Evolutionary conservation across 2,888 invertebrate genomes (phyloP), one percentile per base, ranked within the genome.

Genomic region (Teinopalpus imperialis): DNA sequence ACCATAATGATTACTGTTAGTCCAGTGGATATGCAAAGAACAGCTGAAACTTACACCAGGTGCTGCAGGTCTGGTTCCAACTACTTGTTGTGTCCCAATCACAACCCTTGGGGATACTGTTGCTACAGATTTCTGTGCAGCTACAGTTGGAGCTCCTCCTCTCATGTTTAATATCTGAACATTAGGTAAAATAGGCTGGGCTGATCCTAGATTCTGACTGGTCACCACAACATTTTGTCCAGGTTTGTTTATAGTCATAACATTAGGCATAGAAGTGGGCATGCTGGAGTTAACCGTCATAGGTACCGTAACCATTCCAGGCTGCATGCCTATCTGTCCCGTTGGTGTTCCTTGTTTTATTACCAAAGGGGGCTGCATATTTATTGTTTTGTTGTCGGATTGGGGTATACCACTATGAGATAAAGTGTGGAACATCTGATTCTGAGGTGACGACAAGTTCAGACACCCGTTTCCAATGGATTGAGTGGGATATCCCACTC

Each of bases 111-210:
- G 93, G 49, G 95, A 92, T 52, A 95, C 93, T 46, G 93, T 92
- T 45, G 94, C 92, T 52, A 96, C 93, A 53, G 92, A 93, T 81
- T 95, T 95, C 75, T 94, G 94, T 47, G 92, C 92, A 51, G 92
- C 90, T 59, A 93, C 90, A 13, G 69, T 62, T 32, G 94, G 93
- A 50, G 93, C 90, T 51, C 92, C 93, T 41, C 94, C 93, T 59
- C 96, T 91, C 90, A 95, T 94, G 80, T 96, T 96, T 60, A 96
- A 90, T 70, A 97, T 94, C 82, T 95, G 95, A 66, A 97, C 94
- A 83, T 94, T 95, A 43, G 94, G 93, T 55, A 94, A 80, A 47
- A 91, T 89, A 57, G 92, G 92, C 61, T 93, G 92, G 50, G 85
- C 89, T 59, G 91, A 90, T 51, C 92, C 90, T 54, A 92, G 75